These are phyloP conservation scores for Chionodraco myersi DNA, from an alignment of 2,113 vertebrate genomes.

Conservation along the genomic window DNA sequence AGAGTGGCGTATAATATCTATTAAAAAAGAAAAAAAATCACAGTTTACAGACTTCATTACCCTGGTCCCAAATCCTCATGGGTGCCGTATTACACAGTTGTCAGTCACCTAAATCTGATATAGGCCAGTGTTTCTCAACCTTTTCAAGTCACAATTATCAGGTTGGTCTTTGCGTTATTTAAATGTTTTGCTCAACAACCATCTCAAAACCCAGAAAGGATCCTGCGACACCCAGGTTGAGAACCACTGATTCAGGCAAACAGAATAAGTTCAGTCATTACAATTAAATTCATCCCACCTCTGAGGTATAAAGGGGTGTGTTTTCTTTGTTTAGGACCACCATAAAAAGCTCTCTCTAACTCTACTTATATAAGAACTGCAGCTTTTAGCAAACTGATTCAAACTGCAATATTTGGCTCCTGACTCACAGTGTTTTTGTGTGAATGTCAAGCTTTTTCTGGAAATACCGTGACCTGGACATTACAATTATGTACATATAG, in stretches of 20 bases:
- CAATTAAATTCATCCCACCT: neutral
- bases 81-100: neutral
- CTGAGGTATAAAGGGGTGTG: neutral
- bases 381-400: neutral
- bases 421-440: neutral
- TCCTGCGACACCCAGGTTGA: too few species aligned
- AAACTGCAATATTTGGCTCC: conserved; percentile 12
- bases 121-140: too few species aligned
- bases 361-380: neutral
- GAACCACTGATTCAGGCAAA: neutral
- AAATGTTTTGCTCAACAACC: too few species aligned
- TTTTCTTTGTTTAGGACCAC: conserved; percentile 16
- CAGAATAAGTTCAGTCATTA: neutral
- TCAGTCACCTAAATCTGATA: conserved; percentile 1
- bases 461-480: conserved; percentile 2
- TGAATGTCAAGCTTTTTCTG: neutral
- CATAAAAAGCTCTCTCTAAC: neutral
- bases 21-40: neutral
- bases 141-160: too few species aligned
- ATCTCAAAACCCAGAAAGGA: too few species aligned
- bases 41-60: conserved; percentile 28
- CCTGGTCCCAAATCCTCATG: conserved; percentile 18
- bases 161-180: too few species aligned
- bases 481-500: conserved; percentile 9
- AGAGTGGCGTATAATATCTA: conserved; percentile 24